phyloP scores from a whole-genome alignment of 1,140 invertebrate genomes.

The Manduca sexta region DNA sequence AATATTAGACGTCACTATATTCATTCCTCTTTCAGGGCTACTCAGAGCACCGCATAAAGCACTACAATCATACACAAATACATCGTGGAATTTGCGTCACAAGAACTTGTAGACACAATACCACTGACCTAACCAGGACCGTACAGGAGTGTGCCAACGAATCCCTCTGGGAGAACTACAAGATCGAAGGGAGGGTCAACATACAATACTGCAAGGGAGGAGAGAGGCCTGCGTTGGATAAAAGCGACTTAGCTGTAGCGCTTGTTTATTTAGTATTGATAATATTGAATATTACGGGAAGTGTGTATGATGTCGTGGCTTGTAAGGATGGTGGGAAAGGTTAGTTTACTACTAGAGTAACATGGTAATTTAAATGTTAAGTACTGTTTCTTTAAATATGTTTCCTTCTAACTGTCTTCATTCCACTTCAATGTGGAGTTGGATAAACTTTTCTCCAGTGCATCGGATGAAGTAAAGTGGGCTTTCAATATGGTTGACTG shows the following conservation, averaged over 20 bases:
- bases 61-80: constrained; percentile 71
- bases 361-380: too few species aligned
- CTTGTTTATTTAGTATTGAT: constrained; percentile 24
- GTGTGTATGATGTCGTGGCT: constrained; percentile 13
- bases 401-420: too few species aligned
- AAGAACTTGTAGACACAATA: constrained; percentile 29
- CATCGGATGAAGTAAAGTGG: too few species aligned
- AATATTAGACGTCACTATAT: too few species aligned
- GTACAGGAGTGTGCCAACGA: constrained; percentile 28
- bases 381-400: too few species aligned
- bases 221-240: constrained; percentile 14
- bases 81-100: constrained; percentile 70
- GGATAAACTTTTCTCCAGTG: too few species aligned
- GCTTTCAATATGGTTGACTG: too few species aligned
- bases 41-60: constrained; percentile 56
- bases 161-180: constrained; percentile 20
- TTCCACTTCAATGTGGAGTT: too few species aligned
- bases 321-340: constrained; percentile 30
- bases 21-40: constrained; percentile 49
- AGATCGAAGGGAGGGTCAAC: constrained; percentile 15
- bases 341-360: too few species aligned
- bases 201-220: constrained; percentile 23
- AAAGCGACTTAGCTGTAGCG: constrained; percentile 17
- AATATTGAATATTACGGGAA: constrained; percentile 24
- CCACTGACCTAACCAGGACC: constrained; percentile 8